Evolutionary conservation across 2,113 vertebrate species (phyloP).

Genomic region (Equus quagga): DNA sequence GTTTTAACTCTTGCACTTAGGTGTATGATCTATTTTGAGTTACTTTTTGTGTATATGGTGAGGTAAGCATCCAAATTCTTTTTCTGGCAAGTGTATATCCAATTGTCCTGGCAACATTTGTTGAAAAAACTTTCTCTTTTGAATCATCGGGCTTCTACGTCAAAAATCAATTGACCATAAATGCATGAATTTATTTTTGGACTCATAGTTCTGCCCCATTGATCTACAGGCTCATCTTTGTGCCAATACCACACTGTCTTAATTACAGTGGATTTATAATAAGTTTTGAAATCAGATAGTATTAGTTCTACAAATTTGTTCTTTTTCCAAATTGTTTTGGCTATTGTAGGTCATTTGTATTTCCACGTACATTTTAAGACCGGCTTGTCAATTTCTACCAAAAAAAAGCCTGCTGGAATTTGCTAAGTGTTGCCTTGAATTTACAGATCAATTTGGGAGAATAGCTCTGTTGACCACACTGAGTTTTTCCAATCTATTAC

Average conservation of each 20-base stretch:
- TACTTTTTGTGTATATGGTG: background rate
- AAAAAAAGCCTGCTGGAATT: background rate
- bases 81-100: background rate
- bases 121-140: background rate
- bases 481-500: background rate
- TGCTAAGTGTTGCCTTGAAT: background rate
- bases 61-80: background rate
- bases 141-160: background rate
- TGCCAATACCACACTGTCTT: background rate
- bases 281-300: background rate
- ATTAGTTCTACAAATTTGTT: background rate
- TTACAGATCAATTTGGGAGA: background rate
- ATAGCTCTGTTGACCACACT: background rate
- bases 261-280: background rate
- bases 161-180: background rate
- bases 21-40: background rate
- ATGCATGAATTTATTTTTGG: slow-evolving; percentile 15
- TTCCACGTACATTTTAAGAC: slow-evolving; percentile 11
- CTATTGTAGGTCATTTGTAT: background rate
- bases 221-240: background rate
- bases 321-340: background rate
- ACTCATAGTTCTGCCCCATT: background rate
- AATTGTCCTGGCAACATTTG: background rate
- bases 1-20: background rate
- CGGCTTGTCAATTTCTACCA: background rate